Evolutionary conservation across 2,797 vertebrate species (phyloP).

Genomic region (Sebastes cheni): DNA sequence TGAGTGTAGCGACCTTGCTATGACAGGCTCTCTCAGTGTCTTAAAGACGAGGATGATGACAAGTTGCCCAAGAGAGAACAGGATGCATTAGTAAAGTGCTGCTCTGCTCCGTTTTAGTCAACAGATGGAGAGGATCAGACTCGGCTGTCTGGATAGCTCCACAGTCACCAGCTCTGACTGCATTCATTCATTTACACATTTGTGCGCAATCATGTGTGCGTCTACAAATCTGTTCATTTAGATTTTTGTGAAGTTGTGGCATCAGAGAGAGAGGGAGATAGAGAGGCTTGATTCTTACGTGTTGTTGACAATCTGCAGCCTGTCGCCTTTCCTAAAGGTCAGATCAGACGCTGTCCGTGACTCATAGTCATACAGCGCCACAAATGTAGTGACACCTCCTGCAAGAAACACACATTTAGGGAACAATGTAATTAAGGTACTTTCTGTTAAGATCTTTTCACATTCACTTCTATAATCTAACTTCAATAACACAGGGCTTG

Average conservation of each 20-base stretch:
- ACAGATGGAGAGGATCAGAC: slow-evolving; percentile 55
- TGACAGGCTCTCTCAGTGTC: background rate
- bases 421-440: slow-evolving; percentile 15
- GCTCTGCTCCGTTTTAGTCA: slow-evolving; percentile 40
- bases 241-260: slow-evolving; percentile 1
- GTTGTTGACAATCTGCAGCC: slow-evolving; percentile 97
- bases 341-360: slow-evolving; percentile 93
- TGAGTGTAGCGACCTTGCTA: background rate
- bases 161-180: slow-evolving; percentile 25
- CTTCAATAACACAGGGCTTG: background rate
- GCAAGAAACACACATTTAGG: slow-evolving; percentile 36
- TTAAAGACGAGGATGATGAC: slow-evolving; percentile 28
- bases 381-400: slow-evolving; percentile 97
- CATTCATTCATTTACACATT: slow-evolving; percentile 36
- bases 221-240: slow-evolving; percentile 34
- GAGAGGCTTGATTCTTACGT: slow-evolving; percentile 87
- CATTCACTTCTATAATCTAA: slow-evolving; percentile 4
- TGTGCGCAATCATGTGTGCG: background rate
- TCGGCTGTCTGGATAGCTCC: slow-evolving; percentile 16
- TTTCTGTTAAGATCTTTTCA: slow-evolving; percentile 11
- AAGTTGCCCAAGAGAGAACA: slow-evolving; percentile 12
- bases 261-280: background rate
- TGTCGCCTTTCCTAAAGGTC: slow-evolving; percentile 96
- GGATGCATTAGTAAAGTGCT: slow-evolving; percentile 27
- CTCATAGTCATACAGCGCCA: slow-evolving; percentile 97